These are phyloP conservation scores for Eristalis intricaria DNA, from an alignment of 2,888 invertebrate genomes.

Conservation along the genomic window DNA sequence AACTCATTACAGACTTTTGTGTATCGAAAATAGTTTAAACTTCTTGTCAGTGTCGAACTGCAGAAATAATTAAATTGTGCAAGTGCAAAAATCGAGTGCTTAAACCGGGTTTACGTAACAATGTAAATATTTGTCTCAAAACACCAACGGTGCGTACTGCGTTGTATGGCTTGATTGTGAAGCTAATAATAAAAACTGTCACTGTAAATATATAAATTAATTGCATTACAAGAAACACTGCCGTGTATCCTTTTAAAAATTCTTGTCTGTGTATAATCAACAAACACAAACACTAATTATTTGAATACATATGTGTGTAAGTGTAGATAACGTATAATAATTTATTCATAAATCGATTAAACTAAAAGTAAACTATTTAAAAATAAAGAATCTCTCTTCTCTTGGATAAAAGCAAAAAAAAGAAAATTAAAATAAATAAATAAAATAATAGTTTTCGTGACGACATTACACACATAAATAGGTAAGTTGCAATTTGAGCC, in stretches of 20 bases:
- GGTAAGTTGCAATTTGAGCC: not conserved
- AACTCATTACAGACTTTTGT: constrained; percentile 30
- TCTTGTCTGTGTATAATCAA: not conserved
- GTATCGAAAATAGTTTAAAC: not conserved
- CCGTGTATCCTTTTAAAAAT: not conserved
- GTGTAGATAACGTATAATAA: not conserved
- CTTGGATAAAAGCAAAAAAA: not conserved
- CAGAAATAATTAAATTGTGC: not conserved
- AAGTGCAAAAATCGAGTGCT: not conserved
- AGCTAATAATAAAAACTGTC: not conserved
- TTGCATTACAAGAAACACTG: not conserved
- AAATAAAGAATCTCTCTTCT: not conserved
- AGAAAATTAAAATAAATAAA: not conserved
- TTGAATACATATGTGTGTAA: not conserved
- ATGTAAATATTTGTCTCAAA: constrained; percentile 2
- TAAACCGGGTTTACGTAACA: constrained; percentile 39
- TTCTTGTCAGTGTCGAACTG: not conserved
- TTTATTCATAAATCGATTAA: not conserved
- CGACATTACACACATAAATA: not conserved
- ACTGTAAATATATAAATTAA: not conserved
- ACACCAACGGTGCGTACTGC: not conserved
- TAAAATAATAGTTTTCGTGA: not conserved
- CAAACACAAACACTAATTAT: not conserved
- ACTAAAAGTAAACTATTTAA: not conserved
- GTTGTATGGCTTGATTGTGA: constrained; percentile 6